Evolutionary conservation across 2,113 vertebrate species (phyloP), one percentile per base, ranked within the genome.

Genomic region (Amblyopsis rosae): DNA sequence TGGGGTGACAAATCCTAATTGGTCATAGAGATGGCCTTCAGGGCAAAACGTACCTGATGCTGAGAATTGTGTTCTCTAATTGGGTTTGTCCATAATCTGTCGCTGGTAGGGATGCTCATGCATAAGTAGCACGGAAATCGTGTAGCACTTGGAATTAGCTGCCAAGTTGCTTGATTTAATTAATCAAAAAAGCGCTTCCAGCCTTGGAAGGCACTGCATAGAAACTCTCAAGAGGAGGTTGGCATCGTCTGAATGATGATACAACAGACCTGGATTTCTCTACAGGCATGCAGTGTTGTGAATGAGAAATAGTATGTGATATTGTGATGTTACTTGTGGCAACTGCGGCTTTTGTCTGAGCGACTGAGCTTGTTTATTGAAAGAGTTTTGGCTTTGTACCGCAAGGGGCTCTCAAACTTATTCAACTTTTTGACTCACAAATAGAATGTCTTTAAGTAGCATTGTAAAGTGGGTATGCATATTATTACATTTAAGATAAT

Each of bases 161-260:
- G 89, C 88, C 87, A 88, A 88, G 74, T 73, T 82, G 81, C 90
- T 90, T 88, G 87, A 91, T 91, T 91, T 87, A 89, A 92, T 91
- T 90, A 92, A 91, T 91, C 82, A 87, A 73, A 88, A 84, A 88
- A 86, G 73, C 81, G 87, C 87, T 89, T 69, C 77, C 67, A 88
- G 87, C 73, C 78, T 90, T 83, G 85, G 85, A 89, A 86, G 61
- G 26, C 63, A 70, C 62, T 79, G 80, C 67, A 76, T 59, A 69
- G 74, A 77, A 81, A 69, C 69, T 81, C 86, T 89, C 73, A 63
- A 70, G 73, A 86, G 82, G 77, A 79, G 73, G 73, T 70, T 81
- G 82, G 83, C 76, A 77, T 71, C 75, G 82, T 78, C 74, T 67
- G 50, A 71, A 70, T 81, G 80, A 50, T 41, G 70, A 78, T 85